phyloP scores from a whole-genome alignment of 2,797 vertebrate species.

The Nyctalus aviator region DNA sequence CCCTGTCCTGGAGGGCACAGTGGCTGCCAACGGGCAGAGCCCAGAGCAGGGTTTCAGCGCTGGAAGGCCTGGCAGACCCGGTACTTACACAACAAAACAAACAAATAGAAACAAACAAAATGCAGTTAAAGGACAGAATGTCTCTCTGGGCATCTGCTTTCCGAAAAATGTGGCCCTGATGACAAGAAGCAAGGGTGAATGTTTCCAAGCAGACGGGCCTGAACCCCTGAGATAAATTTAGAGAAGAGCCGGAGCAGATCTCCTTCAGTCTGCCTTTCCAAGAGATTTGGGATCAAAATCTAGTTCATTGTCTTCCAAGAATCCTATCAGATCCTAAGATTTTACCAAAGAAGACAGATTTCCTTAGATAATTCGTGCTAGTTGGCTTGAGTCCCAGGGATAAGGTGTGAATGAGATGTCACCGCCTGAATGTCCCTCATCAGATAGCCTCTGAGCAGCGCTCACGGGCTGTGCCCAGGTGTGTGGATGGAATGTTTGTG shows the following conservation, averaged over 20 bases:
- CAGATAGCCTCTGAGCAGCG: background rate
- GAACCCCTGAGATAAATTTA: background rate
- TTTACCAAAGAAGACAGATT: background rate
- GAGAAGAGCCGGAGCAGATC: background rate
- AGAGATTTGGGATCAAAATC: background rate
- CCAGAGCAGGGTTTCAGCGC: background rate
- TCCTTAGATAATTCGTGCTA: background rate
- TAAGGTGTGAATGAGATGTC: background rate
- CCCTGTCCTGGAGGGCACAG: background rate
- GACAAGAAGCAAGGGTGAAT: background rate
- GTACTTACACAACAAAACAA: background rate
- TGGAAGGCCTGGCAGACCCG: background rate
- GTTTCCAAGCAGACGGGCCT: background rate
- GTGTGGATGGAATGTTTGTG: no score
- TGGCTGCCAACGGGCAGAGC: background rate
- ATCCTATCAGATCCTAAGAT: background rate
- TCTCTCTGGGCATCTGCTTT: background rate
- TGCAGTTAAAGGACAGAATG: background rate
- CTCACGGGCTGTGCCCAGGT: background rate
- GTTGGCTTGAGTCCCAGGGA: background rate
- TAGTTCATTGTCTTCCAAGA: background rate
- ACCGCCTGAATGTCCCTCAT: fast-evolving
- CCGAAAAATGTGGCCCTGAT: background rate
- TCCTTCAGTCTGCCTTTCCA: background rate
- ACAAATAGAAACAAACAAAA: background rate